Conservation (phyloP, 2,888 invertebrate genomes). For the Heterodera filipjevi region DNA sequence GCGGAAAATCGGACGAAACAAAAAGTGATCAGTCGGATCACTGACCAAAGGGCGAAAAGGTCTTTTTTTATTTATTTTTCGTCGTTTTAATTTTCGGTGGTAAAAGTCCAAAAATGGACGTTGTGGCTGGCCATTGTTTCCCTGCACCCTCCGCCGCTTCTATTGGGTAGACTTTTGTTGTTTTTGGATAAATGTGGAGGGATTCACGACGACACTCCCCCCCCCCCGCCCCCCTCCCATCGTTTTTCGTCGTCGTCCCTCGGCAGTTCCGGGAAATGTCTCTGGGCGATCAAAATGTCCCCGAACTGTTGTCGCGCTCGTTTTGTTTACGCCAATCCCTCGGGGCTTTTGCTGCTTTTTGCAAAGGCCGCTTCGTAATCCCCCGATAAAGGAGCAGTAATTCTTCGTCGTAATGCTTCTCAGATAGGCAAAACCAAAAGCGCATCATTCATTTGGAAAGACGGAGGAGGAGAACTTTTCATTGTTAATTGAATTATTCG, state of each 20-base stretch:
- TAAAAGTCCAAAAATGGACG: neutral
- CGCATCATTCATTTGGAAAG: neutral
- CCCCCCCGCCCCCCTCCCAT: neutral
- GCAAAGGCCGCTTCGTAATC: neutral
- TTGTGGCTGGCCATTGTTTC: neutral
- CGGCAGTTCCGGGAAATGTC: neutral
- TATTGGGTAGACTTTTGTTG: neutral
- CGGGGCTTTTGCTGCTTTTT: neutral
- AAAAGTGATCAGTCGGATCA: too few species aligned
- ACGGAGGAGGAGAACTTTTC: neutral
- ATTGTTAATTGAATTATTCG: neutral
- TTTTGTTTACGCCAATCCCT: neutral
- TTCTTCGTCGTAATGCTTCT: neutral
- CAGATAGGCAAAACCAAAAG: neutral
- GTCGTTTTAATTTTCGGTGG: neutral
- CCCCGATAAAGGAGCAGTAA: neutral
- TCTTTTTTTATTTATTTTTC: too few species aligned
- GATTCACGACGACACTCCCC: neutral
- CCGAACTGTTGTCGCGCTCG: neutral
- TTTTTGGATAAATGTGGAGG: neutral
- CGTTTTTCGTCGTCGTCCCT: too few species aligned
- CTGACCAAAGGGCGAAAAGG: too few species aligned
- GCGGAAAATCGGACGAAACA: too few species aligned
- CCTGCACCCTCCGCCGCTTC: neutral
- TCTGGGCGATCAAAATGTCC: slow-evolving; percentile 4